Percentiles rank a stretch among this genome's conserved stretches.
Evolutionary conservation across 2,113 vertebrate genomes (phyloP).

Genomic region (Caloenas nicobarica): DNA sequence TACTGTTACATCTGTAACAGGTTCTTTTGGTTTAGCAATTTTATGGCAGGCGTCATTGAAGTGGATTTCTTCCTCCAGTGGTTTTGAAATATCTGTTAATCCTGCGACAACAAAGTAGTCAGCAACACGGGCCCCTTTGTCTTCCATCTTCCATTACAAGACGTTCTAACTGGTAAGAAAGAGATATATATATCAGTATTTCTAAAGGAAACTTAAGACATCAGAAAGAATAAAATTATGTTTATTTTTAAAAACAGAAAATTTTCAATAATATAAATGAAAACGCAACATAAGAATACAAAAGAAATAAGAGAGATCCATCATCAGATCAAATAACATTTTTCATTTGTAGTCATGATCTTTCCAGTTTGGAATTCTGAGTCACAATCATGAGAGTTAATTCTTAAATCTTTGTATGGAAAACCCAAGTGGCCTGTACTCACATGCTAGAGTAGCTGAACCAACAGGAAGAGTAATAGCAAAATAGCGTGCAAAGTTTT

Average conservation of each 20-base stretch:
- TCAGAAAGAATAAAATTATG: not conserved
- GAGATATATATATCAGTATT: not conserved
- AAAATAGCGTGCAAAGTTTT: not conserved
- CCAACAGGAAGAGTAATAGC: not conserved
- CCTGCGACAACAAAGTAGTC: slow-evolving; percentile 99
- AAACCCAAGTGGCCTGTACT: not conserved
- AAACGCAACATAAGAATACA: not conserved
- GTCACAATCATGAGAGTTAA: not conserved
- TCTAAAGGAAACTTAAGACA: not conserved
- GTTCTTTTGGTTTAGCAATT: slow-evolving; percentile 88
- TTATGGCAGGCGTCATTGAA: slow-evolving; percentile 90
- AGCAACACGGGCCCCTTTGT: slow-evolving; percentile 96
- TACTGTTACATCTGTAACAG: slow-evolving; percentile 94
- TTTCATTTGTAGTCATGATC: not conserved
- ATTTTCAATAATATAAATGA: not conserved
- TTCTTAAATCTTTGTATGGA: not conserved
- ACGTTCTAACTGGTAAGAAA: slow-evolving; percentile 60
- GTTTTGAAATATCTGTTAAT: slow-evolving; percentile 90
- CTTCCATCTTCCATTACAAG: slow-evolving; percentile 95
- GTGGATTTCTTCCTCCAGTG: slow-evolving; percentile 94
- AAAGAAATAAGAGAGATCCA: not conserved
- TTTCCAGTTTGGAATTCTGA: not conserved
- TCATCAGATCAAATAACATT: not conserved
- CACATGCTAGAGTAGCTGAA: not conserved
- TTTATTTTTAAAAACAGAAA: not conserved